phyloP scores from a whole-genome alignment of 2,888 invertebrate species.

The Lysandra coridon region DNA sequence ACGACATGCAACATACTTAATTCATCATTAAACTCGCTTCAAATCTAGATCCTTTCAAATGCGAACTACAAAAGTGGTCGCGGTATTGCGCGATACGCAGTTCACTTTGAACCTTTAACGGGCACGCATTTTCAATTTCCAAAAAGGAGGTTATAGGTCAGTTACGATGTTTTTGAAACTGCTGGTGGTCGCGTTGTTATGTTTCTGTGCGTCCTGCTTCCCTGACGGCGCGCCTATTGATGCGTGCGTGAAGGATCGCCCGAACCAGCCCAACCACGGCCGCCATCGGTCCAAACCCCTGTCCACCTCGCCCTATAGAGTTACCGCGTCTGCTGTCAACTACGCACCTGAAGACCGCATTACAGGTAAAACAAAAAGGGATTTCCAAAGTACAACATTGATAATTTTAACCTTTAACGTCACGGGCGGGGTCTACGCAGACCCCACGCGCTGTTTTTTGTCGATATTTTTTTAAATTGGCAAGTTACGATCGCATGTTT shows the following conservation, averaged over 20 bases:
- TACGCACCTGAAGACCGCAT: conserved; percentile 86
- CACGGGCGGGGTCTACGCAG: too few species aligned
- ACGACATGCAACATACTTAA: conserved; percentile 44
- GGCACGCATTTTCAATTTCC: conserved; percentile 43
- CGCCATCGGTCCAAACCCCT: conserved; percentile 84
- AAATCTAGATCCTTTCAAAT: conserved; percentile 72
- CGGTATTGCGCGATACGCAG: conserved; percentile 57
- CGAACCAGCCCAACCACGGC: conserved; percentile 89
- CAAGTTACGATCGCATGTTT: too few species aligned
- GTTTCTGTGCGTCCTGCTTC: conserved; percentile 76
- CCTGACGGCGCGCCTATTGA: conserved; percentile 92
- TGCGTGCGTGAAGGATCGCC: conserved; percentile 87
- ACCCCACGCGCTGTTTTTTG: too few species aligned
- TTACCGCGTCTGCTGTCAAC: conserved; percentile 82
- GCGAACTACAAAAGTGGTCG: conserved; percentile 71
- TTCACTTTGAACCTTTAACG: conserved; percentile 53
- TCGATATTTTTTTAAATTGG: too few species aligned
- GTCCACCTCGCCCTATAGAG: conserved; percentile 83
- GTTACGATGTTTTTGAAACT: conserved; percentile 56
- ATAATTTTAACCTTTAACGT: too few species aligned
- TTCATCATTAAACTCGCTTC: conserved; percentile 62
- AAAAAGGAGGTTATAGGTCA: background rate
- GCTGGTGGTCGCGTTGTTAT: conserved; percentile 53
- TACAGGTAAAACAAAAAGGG: conserved; percentile 77
- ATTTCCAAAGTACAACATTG: background rate